Conservation (phyloP, 2,888 invertebrate genomes). For the Campopleginae sp. region DNA sequence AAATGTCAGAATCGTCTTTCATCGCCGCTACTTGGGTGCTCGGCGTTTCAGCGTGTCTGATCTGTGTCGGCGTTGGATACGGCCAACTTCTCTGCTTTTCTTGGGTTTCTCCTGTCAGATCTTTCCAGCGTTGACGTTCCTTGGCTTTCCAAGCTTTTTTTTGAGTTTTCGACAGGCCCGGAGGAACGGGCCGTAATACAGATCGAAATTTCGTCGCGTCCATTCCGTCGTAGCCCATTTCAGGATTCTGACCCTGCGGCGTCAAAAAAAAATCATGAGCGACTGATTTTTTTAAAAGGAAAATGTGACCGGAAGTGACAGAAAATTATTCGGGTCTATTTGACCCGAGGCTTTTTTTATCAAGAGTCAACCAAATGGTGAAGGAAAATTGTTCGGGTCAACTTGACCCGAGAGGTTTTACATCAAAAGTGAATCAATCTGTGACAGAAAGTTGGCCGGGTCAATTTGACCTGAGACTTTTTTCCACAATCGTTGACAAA, state of each 20-base stretch:
- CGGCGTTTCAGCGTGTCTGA: constrained; percentile 6
- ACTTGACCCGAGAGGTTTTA: no score
- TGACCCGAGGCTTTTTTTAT: no score
- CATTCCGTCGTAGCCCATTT: constrained; percentile 42
- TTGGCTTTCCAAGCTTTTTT: constrained; percentile 43
- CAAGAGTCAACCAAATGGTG: no score
- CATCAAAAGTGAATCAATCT: no score
- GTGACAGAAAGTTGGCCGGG: no score
- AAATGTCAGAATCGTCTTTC: constrained; percentile 1
- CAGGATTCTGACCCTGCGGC: constrained; percentile 40
- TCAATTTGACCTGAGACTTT: no score
- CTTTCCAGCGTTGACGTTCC: constrained; percentile 46
- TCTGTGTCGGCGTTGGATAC: constrained; percentile 35
- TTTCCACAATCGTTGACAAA: no score
- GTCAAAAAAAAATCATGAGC: neutral
- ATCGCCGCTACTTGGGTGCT: neutral
- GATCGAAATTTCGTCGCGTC: constrained; percentile 51
- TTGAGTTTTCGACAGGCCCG: constrained; percentile 48
- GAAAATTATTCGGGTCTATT: no score
- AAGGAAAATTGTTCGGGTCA: no score
- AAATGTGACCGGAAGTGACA: no score
- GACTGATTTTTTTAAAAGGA: no score
- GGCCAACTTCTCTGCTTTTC: constrained; percentile 44
- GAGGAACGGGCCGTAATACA: constrained; percentile 24
- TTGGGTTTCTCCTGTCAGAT: constrained; percentile 38